These are phyloP conservation scores for Cinclus mexicanus DNA, from an alignment of 2,113 vertebrate species.

Conservation along the genomic window DNA sequence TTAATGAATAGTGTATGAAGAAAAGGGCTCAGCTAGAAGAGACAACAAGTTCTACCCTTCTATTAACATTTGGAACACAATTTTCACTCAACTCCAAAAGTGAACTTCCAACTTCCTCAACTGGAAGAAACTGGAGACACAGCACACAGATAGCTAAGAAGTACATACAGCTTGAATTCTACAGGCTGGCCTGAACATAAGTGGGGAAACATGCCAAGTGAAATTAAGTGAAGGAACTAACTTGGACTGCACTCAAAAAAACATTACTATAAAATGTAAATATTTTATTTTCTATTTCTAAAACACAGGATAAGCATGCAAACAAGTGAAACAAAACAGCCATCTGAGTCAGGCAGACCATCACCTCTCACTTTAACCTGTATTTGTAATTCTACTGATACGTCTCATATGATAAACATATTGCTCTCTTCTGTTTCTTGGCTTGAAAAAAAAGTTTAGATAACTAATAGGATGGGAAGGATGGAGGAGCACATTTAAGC, in stretches of 20 bases:
- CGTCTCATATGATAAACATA: not conserved
- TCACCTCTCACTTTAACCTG: not conserved
- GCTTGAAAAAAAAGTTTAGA: not conserved
- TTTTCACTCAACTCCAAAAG: not conserved
- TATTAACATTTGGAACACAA: not conserved
- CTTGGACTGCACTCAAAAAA: slow-evolving; percentile 4
- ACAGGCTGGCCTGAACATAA: not conserved
- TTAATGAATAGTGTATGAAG: not conserved
- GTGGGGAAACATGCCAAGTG: not conserved
- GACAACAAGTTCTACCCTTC: not conserved
- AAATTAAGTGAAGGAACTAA: not conserved
- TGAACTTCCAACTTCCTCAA: not conserved
- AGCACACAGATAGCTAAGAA: not conserved
- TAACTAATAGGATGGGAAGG: not conserved
- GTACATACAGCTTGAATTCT: not conserved
- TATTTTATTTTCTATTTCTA: slow-evolving; percentile 17
- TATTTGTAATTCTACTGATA: not conserved
- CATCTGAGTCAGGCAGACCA: not conserved
- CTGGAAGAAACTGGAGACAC: not conserved
- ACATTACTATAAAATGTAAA: not conserved
- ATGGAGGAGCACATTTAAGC: not conserved
- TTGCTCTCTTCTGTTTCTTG: not conserved
- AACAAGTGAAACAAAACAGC: not conserved
- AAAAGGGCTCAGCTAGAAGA: not conserved
- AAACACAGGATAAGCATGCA: slow-evolving; percentile 4